phyloP scores from a whole-genome alignment of 2,113 vertebrate genomes.

The Sander lucioperca region DNA sequence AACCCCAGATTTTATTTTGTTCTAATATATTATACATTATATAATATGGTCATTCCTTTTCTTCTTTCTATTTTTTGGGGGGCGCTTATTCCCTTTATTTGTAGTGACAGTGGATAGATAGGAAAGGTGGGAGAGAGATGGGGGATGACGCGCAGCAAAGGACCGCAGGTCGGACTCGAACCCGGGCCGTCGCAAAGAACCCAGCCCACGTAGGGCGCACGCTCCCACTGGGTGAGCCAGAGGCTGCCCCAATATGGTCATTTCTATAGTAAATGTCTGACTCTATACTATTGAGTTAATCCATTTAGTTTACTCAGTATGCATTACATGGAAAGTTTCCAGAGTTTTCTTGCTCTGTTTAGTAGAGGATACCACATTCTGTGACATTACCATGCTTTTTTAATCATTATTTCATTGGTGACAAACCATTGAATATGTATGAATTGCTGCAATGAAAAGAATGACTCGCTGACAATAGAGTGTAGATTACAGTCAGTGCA shows the following conservation, averaged over 20 bases:
- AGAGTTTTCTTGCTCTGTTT: background rate
- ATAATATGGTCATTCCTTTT: too few relatives aligned
- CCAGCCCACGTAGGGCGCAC: too few relatives aligned
- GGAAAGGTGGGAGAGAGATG: too few relatives aligned
- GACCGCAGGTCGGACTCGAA: too few relatives aligned
- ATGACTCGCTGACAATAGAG: slow-evolving; percentile 32
- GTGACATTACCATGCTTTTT: slow-evolving; percentile 30
- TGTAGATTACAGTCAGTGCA: slow-evolving; percentile 39
- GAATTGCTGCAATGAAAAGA: slow-evolving; percentile 36
- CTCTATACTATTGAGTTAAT: slow-evolving; percentile 3
- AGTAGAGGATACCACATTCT: background rate
- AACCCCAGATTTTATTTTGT: too few relatives aligned
- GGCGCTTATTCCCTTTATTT: too few relatives aligned
- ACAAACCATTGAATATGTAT: slow-evolving; percentile 56
- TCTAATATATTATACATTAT: too few relatives aligned
- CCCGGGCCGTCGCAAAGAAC: too few relatives aligned
- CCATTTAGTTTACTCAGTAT: background rate
- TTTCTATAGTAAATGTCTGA: background rate
- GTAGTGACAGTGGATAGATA: too few relatives aligned
- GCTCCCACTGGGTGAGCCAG: too few relatives aligned
- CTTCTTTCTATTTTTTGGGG: too few relatives aligned
- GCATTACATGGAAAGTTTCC: background rate
- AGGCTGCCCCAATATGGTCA: background rate
- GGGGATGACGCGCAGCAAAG: too few relatives aligned
- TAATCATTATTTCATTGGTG: slow-evolving; percentile 39